Base-by-base conservation (phyloP, 2,113 vertebrate genomes). In the Zapus hudsonius region DNA sequence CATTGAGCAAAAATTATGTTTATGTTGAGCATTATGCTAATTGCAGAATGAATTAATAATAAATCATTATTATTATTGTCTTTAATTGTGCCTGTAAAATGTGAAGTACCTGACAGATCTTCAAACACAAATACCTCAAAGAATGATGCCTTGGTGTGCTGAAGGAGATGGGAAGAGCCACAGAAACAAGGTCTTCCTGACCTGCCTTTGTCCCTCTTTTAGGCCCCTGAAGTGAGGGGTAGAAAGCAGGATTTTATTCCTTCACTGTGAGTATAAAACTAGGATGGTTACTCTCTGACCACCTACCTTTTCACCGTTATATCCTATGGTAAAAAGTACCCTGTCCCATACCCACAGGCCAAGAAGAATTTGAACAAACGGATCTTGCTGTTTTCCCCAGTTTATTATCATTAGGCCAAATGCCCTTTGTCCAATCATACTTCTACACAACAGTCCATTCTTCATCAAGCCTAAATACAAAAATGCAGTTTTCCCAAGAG, bases 1-100 rank as follows among this genome's bases (percentile, higher is more conserved):
- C 75, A 73, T 36, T 86, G 47, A 83, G 57, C 33, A 90, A 84
- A 92, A 91, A 67, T 61, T 87, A 40, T 82, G 25, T 79, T 66
- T 63, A 79, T 79, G 44, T 69, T 36, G 17, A 87, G 67, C 20
- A 36, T 19, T 90, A 33, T 87, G 17, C 79, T 84, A 92, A 91
- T 73, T 88, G n/a, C 47, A 73, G 40, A 90, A 94, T 76, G 63
- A 94, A 72, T 88, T 69, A 93, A 29, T 67, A 89, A 81, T 64
- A 73, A 66, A 70, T 91, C 73, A 93, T 92, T 85, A 63, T 61
- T 86, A 78, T n/a, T 81, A 27, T 69, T 92, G 66, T 55, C 25
- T 85, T n/a, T 84, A 33, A 81, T 74, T 78, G 75, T 93, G 74
- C 57, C 61, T 89, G 31, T 23, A 63, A 94, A 87, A 80, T 72